Evolutionary conservation across 2,113 vertebrate genomes (phyloP), one percentile per base, ranked within the genome.

Genomic region (Mola mola): DNA sequence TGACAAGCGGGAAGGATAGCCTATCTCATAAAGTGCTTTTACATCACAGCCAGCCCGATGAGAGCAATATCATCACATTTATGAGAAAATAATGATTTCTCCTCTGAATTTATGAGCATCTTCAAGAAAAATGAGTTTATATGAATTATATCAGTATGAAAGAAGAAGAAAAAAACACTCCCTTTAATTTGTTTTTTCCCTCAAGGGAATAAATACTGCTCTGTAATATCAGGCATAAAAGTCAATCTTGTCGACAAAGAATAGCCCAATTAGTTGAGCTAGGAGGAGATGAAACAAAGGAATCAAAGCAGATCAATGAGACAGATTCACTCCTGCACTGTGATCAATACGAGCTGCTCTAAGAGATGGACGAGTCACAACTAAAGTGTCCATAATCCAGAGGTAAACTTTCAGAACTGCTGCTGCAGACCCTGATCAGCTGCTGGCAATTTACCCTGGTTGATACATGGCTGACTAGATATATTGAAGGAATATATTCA

Each of bases 51-150:
- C 77, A 36, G 69, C 66, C 72, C 62, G 79, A 82, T 88, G 86
- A 89, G 86, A 82, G 86, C 87, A 91, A 91, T 91, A 86, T 87
- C 75, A 84, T 89, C 78, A 81, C 78, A 64, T 90, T 91, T 90
- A 91, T 91, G 85, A 91, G 85, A 89, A 90, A 90, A 87, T 91
- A 91, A 91, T 91, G 87, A 91, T 92, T 91, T 86, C 73, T 77
- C 50, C 72, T 70, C 66, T 13, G 78, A 87, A 86, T 90, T 87
- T 88, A 88, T 83, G 84, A 89, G 78, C 84, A 46, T 79, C 82
- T 75, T 37, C 50, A 61, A 78, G 67, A 58, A 75, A 44, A 12
- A 9, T 2, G 48, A 59, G 50, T 87, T 87, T 85, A 86, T 85
- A 82, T 81, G 83, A 88, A 85, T 84, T 72, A 87, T 72, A 81